A percentile compares a stretch with the other conserved stretches of the same genome.
Conservation (phyloP, 1,140 invertebrate genomes). For the Yoshiicerus persimilis region DNA sequence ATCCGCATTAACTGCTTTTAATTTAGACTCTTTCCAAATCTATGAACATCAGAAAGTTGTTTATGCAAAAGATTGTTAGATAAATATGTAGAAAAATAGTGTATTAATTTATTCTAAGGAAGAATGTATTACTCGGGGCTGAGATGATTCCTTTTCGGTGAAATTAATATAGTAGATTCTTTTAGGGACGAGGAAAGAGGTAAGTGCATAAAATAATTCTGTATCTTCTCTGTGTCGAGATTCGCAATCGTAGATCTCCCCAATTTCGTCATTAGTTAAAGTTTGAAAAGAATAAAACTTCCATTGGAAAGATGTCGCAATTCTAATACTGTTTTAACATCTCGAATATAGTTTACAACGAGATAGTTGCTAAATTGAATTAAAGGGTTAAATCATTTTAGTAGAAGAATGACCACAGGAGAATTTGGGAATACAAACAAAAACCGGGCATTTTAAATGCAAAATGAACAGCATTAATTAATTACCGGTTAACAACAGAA, state of each 20-base stretch:
- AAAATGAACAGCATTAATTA: neutral
- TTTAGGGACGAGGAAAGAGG: slow-evolving; percentile 87
- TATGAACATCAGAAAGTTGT: slow-evolving; percentile 53
- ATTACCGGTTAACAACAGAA: slow-evolving; percentile 67
- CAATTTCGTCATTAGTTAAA: slow-evolving; percentile 75
- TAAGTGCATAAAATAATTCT: slow-evolving; percentile 92
- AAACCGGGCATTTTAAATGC: too few relatives aligned
- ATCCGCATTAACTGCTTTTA: slow-evolving; percentile 77
- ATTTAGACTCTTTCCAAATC: slow-evolving; percentile 79
- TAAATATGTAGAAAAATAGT: too few relatives aligned
- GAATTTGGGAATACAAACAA: too few relatives aligned
- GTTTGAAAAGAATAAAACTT: slow-evolving; percentile 64
- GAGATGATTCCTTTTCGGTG: slow-evolving; percentile 63
- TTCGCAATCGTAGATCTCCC: slow-evolving; percentile 70
- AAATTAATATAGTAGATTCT: slow-evolving; percentile 87
- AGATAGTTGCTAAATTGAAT: slow-evolving; percentile 66
- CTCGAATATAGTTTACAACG: slow-evolving; percentile 83
- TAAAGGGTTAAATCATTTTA: too few relatives aligned
- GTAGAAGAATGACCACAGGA: too few relatives aligned
- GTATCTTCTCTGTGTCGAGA: slow-evolving; percentile 77
- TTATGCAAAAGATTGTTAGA: neutral
- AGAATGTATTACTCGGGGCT: slow-evolving; percentile 63
- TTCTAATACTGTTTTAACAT: slow-evolving; percentile 81
- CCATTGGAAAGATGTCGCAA: slow-evolving; percentile 76
- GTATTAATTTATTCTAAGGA: too few relatives aligned